Base-by-base conservation (phyloP, 2,797 vertebrate genomes). In the Macropodus opercularis region DNA sequence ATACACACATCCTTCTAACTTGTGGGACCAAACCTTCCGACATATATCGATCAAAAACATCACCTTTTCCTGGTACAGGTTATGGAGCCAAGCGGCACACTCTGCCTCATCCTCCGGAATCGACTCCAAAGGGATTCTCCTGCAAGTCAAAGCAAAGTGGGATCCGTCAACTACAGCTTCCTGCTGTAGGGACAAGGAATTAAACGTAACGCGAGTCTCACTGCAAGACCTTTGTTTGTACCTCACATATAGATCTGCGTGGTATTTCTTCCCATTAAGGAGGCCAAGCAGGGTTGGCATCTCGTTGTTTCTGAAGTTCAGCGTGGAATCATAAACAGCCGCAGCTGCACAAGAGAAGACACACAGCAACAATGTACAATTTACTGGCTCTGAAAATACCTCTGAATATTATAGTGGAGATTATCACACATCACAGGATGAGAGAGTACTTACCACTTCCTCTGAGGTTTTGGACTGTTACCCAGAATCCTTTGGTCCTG, bases 31-130 rank as follows among this genome's bases (percentile, higher is more conserved):
- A 53, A 47, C 21, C 27, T 7, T 11, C 26, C 10, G 39, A 22
- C 10, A 17, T 32, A 10, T 8, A 1, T 38, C 14, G 4, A 24
- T 14, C 10, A 17, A 26, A 15, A 46, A 26, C 6, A 27, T 44
- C 44, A 98, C 98, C 94, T 99, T 99, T 87, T 98, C 96, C 88
- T 98, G 96, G 84, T 98, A 99, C 2, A 99, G 93, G 76, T 93
- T 95, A 81, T 99, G 95, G 6, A 99, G 94, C 97, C 98, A 99
- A 39, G 89, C 87, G 0, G 94, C 93, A 71, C 96, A 99, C 57
- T 92, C 88, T 2, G 90, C 84, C 63, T 98, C 97, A 2, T 93
- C 95, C 51, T 98, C 94, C 1, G 97, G 98, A 67, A 99, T 83
- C 2, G 84, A 84, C 47, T 96, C 94, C 21, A 99, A 84, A 3